Evolutionary conservation across 2,113 vertebrate genomes (phyloP).

Genomic region (Hassar affinis): DNA sequence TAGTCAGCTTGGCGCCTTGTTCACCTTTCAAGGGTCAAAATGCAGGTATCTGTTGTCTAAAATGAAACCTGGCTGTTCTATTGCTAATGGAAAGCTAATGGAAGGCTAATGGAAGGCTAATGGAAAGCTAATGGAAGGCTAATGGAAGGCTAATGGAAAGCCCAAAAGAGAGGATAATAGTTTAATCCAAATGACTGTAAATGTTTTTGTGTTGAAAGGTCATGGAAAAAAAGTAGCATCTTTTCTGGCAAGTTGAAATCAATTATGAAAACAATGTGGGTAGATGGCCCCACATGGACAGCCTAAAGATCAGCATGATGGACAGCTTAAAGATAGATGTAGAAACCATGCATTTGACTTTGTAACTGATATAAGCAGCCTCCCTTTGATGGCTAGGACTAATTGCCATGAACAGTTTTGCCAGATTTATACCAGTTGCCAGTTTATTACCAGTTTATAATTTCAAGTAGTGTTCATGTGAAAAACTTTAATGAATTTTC

Average conservation of each 20-base stretch:
- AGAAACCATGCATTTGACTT: no score
- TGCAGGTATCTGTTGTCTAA: slow-evolving; percentile 10
- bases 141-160: not conserved
- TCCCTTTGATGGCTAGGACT: no score
- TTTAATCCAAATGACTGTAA: not conserved
- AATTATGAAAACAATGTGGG: not conserved
- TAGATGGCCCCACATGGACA: no score
- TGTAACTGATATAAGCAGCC: no score
- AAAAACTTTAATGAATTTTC: no score
- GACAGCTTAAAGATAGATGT: no score
- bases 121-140: not conserved
- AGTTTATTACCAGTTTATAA: no score
- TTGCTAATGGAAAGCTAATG: not conserved
- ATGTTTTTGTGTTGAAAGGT: not conserved
- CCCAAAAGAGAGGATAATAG: not conserved
- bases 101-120: no score
- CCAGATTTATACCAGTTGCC: no score
- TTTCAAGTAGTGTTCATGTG: no score
- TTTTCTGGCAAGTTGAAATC: not conserved
- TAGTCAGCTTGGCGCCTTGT: slow-evolving; percentile 36
- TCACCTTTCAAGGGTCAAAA: slow-evolving; percentile 25
- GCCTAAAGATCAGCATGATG: no score
- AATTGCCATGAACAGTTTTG: no score
- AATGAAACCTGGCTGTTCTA: not conserved
- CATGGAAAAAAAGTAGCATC: not conserved